These are phyloP conservation scores for Tetragnatha versicolor DNA, from an alignment of 1,140 invertebrate genomes.

Conservation along the genomic window DNA sequence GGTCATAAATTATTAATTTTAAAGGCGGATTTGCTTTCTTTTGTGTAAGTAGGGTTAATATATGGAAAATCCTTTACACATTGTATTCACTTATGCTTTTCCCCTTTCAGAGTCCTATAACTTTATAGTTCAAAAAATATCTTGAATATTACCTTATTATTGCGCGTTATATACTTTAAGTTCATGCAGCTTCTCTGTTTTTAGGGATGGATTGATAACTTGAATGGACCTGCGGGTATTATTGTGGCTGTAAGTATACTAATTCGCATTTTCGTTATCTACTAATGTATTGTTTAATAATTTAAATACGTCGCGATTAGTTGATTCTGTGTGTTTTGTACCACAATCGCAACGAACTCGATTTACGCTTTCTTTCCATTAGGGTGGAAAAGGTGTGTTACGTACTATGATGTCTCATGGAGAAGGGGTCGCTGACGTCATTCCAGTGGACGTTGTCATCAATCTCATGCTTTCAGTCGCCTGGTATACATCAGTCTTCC, in stretches of 20 bases:
- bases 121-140: no score
- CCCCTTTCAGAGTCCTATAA: no score
- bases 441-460: constrained; percentile 91
- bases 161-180: no score
- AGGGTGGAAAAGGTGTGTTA: constrained; percentile 77
- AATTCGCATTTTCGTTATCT: no score
- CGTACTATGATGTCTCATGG: constrained; percentile 79
- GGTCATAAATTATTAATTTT: no score
- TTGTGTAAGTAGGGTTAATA: no score
- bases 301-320: not conserved
- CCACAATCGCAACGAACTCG: no score
- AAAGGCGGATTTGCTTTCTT: no score
- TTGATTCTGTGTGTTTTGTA: not conserved
- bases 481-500: constrained; percentile 77
- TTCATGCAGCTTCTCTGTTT: constrained; percentile 50
- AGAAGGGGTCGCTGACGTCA: constrained; percentile 85
- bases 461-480: constrained; percentile 83
- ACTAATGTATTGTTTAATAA: not conserved
- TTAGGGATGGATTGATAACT: constrained; percentile 91
- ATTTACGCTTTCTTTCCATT: not conserved
- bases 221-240: constrained; percentile 96
- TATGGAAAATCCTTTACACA: no score
- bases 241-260: constrained; percentile 78
- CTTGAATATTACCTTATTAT: no score
- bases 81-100: no score